phyloP scores from a whole-genome alignment of 2,113 vertebrate species.

The Dromas ardeola region DNA sequence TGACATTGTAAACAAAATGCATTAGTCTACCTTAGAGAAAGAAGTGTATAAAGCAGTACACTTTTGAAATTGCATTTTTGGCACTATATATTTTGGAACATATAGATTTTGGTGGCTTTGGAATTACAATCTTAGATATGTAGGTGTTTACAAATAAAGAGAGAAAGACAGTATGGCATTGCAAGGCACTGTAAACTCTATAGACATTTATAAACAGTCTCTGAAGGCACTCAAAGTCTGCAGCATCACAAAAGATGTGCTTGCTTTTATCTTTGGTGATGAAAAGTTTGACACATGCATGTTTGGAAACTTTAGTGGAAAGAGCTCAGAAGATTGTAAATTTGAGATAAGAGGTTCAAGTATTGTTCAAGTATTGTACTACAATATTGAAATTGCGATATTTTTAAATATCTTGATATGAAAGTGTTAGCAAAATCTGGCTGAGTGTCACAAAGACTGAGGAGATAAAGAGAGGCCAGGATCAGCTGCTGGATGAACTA shows the following conservation, averaged over 20 bases:
- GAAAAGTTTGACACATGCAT: not conserved
- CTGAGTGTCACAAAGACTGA: not conserved
- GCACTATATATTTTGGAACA: not conserved
- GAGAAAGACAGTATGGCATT: not conserved
- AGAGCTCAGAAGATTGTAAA: not conserved
- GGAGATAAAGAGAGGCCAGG: not conserved
- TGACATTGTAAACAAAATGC: not conserved
- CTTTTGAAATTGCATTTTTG: not conserved
- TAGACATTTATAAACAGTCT: not conserved
- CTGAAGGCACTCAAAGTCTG: not conserved
- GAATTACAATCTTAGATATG: not conserved
- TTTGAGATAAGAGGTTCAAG: not conserved
- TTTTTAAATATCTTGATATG: not conserved
- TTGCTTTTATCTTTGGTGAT: not conserved
- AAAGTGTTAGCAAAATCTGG: not conserved
- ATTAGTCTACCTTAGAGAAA: not conserved
- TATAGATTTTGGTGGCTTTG: not conserved
- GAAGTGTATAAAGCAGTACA: not conserved
- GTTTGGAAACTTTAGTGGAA: not conserved
- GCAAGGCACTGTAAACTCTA: not conserved
- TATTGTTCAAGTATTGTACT: not conserved
- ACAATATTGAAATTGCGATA: not conserved
- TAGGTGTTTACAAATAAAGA: not conserved
- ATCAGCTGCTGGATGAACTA: not conserved
- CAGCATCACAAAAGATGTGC: not conserved